Conservation (phyloP, 1,140 invertebrate species). For the Trichogramma pretiosum region DNA sequence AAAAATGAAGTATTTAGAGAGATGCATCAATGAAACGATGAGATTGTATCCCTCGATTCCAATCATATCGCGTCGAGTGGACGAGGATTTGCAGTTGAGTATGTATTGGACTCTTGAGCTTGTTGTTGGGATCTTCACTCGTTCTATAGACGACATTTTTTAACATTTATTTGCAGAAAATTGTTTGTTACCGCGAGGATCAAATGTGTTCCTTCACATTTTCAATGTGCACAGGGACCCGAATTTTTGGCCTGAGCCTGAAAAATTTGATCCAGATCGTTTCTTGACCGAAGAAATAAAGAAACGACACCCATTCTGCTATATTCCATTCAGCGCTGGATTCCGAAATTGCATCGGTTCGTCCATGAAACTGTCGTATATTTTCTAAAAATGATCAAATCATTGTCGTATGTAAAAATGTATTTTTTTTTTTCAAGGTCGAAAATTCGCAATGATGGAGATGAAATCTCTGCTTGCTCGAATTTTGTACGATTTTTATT, state of each 20-base stretch:
- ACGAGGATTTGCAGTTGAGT: slow-evolving; percentile 36
- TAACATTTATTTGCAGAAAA: slow-evolving; percentile 12
- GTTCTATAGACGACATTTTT: too few species aligned
- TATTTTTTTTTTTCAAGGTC: slow-evolving; percentile 21
- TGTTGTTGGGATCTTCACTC: neutral
- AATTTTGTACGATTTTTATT: slow-evolving; percentile 20
- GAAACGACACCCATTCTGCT: slow-evolving; percentile 44
- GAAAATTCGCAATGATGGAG: slow-evolving; percentile 27
- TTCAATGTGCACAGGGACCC: slow-evolving; percentile 7
- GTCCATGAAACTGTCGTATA: neutral
- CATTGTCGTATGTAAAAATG: neutral
- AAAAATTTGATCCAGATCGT: slow-evolving; percentile 58
- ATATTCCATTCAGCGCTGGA: slow-evolving; percentile 58
- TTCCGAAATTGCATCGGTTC: slow-evolving; percentile 52
- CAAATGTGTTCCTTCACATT: neutral
- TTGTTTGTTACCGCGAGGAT: neutral
- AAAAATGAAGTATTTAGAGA: slow-evolving; percentile 44
- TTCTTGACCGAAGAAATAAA: slow-evolving; percentile 51
- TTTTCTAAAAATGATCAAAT: neutral
- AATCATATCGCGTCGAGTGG: slow-evolving; percentile 42
- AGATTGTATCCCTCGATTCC: slow-evolving; percentile 53
- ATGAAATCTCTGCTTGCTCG: slow-evolving; percentile 16
- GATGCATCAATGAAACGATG: slow-evolving; percentile 53
- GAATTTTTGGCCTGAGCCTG: slow-evolving; percentile 15
- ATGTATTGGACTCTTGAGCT: neutral